These are phyloP conservation scores for Apostichopus californicus DNA, from an alignment of 35 echinoderm and acorn worm species.

Conservation along the genomic window DNA sequence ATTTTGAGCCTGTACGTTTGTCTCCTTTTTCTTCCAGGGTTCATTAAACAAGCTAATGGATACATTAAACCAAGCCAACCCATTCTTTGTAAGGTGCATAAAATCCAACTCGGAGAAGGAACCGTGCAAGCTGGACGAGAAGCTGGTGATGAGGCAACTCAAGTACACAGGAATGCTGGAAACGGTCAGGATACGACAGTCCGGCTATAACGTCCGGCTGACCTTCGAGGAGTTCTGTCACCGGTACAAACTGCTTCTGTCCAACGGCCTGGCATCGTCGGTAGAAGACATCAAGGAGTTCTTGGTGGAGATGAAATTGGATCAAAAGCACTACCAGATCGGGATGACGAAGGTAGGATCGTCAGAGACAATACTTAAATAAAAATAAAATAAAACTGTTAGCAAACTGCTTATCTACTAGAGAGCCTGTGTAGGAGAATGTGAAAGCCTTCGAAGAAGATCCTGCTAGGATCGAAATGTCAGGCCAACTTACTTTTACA, in stretches of 20 bases:
- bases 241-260: conserved; percentile 84
- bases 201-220: conserved; percentile 95
- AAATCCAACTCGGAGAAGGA: conserved; percentile 98
- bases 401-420: too few relatives aligned
- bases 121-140: conserved; percentile 77
- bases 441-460: too few relatives aligned
- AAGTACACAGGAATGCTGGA: conserved; percentile 98
- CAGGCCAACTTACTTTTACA: too few relatives aligned
- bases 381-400: too few relatives aligned
- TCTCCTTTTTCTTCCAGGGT: conserved; percentile 49
- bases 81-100: conserved; percentile 97
- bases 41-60: conserved; percentile 96
- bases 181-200: conserved; percentile 91
- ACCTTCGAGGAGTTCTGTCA: conserved; percentile 98
- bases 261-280: conserved; percentile 64
- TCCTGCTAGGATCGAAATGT: too few relatives aligned
- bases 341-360: conserved; percentile 82
- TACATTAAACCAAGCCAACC: conserved; percentile 95
- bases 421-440: too few relatives aligned
- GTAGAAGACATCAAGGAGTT: conserved; percentile 83
- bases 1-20: neutral
- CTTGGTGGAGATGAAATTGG: conserved; percentile 82
- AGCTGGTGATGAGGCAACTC: conserved; percentile 88
- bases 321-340: conserved; percentile 93
- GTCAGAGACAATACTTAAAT: too few relatives aligned